phyloP scores from a whole-genome alignment of 1,140 invertebrate genomes.

The Drosophila saltans region DNA sequence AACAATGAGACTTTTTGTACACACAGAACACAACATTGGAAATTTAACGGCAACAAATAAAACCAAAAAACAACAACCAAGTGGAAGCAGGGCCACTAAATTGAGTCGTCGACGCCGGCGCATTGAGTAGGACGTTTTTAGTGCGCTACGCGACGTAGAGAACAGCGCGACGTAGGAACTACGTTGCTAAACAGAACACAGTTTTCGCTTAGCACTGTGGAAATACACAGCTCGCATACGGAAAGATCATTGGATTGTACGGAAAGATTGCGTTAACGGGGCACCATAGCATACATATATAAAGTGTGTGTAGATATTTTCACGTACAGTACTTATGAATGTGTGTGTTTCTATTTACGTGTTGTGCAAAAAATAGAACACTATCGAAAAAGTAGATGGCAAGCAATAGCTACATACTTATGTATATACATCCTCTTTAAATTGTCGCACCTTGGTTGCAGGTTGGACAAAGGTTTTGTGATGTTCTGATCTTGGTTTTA shows the following conservation, averaged over 20 bases:
- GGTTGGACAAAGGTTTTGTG: not conserved
- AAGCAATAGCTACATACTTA: conserved; percentile 37
- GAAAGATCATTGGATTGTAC: conserved; percentile 16
- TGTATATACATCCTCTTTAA: conserved; percentile 10
- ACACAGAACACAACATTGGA: conserved; percentile 45
- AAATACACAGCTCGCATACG: conserved; percentile 48
- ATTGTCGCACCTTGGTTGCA: not conserved
- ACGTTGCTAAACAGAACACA: conserved; percentile 57
- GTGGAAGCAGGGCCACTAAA: conserved; percentile 61
- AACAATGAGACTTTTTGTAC: conserved; percentile 48
- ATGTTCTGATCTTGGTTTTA: not conserved
- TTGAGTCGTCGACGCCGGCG: conserved; percentile 72
- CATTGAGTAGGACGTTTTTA: conserved; percentile 61
- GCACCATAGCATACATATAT: not conserved
- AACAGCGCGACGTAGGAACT: conserved; percentile 46
- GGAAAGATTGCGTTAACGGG: not conserved
- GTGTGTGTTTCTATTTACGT: conserved; percentile 39
- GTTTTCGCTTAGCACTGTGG: conserved; percentile 57
- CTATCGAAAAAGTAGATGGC: conserved; percentile 17
- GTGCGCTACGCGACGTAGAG: conserved; percentile 15
- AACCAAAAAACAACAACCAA: conserved; percentile 14
- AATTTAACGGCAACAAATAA: conserved; percentile 63
- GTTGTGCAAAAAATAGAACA: conserved; percentile 74
- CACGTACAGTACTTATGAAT: conserved; percentile 19
- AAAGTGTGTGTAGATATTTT: conserved; percentile 1